Percentiles rank a stretch among this genome's conserved stretches.
phyloP scores from a whole-genome alignment of 2,113 vertebrate genomes.

The Greenwoodochromis staneri region DNA sequence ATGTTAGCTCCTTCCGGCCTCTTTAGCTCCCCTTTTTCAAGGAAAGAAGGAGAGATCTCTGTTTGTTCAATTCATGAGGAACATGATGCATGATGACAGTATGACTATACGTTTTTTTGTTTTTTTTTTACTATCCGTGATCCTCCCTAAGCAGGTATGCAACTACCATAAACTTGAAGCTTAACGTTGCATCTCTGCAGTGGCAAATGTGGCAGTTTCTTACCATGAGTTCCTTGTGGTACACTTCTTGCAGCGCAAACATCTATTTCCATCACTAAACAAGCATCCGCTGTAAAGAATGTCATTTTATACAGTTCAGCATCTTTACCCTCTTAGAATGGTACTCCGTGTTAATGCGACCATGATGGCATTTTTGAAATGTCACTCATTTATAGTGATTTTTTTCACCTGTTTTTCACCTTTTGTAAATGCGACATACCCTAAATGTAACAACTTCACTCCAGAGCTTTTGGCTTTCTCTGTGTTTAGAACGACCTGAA shows the following conservation, averaged over 20 bases:
- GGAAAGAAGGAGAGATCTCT: background rate
- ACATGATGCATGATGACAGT: background rate
- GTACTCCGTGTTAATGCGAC: background rate
- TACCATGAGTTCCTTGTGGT: background rate
- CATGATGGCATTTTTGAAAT: background rate
- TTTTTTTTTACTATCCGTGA: background rate
- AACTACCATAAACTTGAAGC: background rate
- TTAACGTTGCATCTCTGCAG: background rate
- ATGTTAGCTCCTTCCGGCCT: background rate
- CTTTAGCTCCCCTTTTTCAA: background rate
- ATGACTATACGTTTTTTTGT: fast-evolving
- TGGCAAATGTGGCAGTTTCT: background rate
- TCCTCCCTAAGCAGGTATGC: background rate
- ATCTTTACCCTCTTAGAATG: background rate
- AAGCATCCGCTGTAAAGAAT: background rate
- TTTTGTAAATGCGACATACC: background rate
- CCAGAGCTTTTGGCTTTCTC: background rate
- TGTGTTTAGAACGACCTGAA: background rate
- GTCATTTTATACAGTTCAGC: background rate
- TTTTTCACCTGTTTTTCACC: background rate
- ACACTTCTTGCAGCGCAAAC: background rate
- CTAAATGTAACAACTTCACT: background rate
- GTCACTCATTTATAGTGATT: background rate
- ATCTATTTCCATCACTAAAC: background rate
- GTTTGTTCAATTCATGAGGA: background rate